A percentile compares a stretch with the other conserved stretches of the same genome.
Conservation (phyloP, 2,113 vertebrate genomes). For the Panthera uncia region DNA sequence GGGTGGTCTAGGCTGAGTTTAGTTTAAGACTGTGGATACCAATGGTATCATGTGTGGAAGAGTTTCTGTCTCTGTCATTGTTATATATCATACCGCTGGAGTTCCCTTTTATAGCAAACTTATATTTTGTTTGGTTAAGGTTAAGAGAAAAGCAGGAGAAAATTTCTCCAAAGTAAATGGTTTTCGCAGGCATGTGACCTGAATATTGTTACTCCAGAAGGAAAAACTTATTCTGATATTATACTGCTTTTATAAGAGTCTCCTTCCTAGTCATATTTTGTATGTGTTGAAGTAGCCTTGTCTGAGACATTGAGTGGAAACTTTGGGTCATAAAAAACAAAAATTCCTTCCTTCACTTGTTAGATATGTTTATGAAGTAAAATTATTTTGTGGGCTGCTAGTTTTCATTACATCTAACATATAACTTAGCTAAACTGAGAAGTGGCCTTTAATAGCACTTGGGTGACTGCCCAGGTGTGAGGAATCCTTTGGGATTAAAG, state of each 20-base stretch:
- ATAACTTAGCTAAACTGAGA: constrained; percentile 70
- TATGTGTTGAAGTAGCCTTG: constrained; percentile 61
- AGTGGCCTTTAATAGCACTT: constrained; percentile 73
- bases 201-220: constrained; percentile 68
- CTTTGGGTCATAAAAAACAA: constrained; percentile 76
- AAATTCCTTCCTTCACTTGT: constrained; percentile 74
- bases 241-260: constrained; percentile 74
- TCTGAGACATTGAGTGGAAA: constrained; percentile 78
- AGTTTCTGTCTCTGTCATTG: background rate
- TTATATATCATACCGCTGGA: background rate
- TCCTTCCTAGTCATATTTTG: constrained; percentile 67
- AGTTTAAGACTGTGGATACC: background rate
- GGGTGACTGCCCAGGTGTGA: constrained; percentile 66
- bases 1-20: background rate
- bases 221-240: constrained; percentile 72
- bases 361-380: constrained; percentile 80
- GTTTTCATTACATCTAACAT: constrained; percentile 74
- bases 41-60: background rate
- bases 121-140: constrained; percentile 53
- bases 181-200: constrained; percentile 58
- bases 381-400: constrained; percentile 70
- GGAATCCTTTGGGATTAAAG: constrained; percentile 66
- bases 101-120: background rate
- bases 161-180: constrained; percentile 72
- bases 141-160: constrained; percentile 35